These are phyloP conservation scores for Mormyrus iriodes DNA, from an alignment of 2,113 vertebrate species.

Conservation along the genomic window DNA sequence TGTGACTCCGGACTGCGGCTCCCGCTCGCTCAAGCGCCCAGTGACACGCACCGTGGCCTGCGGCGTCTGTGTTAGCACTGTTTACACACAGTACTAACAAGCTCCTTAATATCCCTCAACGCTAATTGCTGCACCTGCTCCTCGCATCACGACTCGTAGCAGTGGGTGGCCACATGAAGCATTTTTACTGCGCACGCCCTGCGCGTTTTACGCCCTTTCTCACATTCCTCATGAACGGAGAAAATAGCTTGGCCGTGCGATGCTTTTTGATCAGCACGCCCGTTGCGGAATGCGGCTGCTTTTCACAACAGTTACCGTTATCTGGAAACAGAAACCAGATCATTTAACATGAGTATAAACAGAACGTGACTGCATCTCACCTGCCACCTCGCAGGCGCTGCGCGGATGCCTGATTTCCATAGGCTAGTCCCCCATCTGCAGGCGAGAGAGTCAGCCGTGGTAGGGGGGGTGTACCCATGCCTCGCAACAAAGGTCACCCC, in stretches of 20 bases:
- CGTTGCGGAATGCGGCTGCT: neutral
- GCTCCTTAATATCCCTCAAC: constrained; percentile 40
- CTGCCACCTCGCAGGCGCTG: neutral
- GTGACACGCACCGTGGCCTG: neutral
- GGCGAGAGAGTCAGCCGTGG: neutral
- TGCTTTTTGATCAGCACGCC: neutral
- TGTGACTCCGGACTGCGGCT: neutral
- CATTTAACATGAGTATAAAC: neutral
- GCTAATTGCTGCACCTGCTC: constrained; percentile 46
- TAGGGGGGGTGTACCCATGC: constrained; percentile 42
- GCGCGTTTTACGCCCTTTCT: neutral
- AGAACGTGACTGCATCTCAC: neutral
- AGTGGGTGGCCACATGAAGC: constrained; percentile 33
- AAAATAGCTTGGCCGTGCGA: neutral
- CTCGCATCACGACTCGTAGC: neutral
- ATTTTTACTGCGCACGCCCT: constrained; percentile 17
- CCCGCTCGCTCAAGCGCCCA: neutral
- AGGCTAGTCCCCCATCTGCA: neutral
- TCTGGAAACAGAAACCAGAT: neutral
- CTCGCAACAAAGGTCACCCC: constrained; percentile 55
- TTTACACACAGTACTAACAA: constrained; percentile 46
- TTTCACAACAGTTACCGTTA: neutral
- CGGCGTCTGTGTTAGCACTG: constrained; percentile 37
- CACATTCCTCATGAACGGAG: neutral
- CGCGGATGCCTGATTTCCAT: neutral